Conservation (phyloP, 2,113 vertebrate genomes). For the Pampusana beccarii region DNA sequence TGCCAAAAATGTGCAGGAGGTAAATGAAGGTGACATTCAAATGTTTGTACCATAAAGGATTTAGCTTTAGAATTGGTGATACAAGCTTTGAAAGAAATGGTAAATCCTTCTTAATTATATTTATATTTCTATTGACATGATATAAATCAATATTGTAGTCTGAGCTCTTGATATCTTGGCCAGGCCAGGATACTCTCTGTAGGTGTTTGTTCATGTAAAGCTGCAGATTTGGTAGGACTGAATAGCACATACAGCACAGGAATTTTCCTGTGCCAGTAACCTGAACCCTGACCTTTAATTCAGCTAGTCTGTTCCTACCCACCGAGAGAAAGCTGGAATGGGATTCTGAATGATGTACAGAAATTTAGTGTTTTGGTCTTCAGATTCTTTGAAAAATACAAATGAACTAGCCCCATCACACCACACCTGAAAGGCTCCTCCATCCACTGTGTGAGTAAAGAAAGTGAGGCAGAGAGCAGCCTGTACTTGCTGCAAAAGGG, state of each 20-base stretch:
- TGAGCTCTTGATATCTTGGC: no score
- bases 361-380: background rate
- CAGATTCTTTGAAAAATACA: background rate
- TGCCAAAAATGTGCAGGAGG: background rate
- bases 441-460: accelerated
- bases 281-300: background rate
- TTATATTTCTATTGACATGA: background rate
- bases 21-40: background rate
- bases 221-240: background rate
- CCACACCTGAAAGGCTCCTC: background rate
- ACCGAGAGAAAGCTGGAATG: background rate
- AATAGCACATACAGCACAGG: background rate
- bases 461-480: background rate
- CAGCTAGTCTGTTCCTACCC: background rate
- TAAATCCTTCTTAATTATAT: background rate
- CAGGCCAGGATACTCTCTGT: no score
- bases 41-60: background rate
- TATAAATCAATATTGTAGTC: background rate
- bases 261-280: background rate
- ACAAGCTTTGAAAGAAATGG: background rate
- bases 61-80: background rate
- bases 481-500: accelerated
- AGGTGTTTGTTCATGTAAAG: background rate
- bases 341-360: accelerated
- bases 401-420: background rate